A percentile compares a stretch with the other conserved stretches of the same genome.
Evolutionary conservation across 2,113 vertebrate species (phyloP).

Genomic region (Ahaetulla prasina): DNA sequence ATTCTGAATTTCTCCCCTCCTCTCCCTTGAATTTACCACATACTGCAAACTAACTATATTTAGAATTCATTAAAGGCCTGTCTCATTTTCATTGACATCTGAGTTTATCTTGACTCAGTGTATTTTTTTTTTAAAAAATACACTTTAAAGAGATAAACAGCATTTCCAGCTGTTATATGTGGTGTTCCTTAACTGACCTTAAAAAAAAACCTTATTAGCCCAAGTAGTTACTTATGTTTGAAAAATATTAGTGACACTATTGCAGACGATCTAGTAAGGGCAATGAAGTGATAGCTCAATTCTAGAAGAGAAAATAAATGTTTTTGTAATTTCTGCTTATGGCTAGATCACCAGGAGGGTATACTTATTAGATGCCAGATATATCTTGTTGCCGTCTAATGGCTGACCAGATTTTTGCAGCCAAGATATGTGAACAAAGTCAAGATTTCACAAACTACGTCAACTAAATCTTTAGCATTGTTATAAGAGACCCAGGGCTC

Average conservation of each 20-base stretch:
- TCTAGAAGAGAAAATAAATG: not conserved
- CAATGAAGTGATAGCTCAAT: not conserved
- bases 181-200: constrained; percentile 1
- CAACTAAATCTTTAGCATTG: not conserved
- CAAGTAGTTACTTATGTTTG: constrained; percentile 12
- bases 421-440: not conserved
- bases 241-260: constrained; percentile 6
- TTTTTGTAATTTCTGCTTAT: not conserved
- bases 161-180: not conserved
- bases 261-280: not conserved
- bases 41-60: not conserved
- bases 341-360: not conserved
- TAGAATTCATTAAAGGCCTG: not conserved
- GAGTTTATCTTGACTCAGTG: not conserved
- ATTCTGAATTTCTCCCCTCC: not conserved
- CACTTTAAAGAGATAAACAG: constrained; percentile 29
- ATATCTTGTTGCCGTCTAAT: not conserved
- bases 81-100: not conserved
- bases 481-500: not conserved
- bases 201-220: not conserved
- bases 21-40: too few species aligned
- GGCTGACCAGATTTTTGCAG: not conserved
- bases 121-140: constrained; percentile 11
- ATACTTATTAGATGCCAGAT: not conserved
- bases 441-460: too few species aligned